Percentiles rank a stretch among this genome's conserved stretches.
phyloP scores from a whole-genome alignment of 2,888 invertebrate species.

The Melanostoma mellinum region DNA sequence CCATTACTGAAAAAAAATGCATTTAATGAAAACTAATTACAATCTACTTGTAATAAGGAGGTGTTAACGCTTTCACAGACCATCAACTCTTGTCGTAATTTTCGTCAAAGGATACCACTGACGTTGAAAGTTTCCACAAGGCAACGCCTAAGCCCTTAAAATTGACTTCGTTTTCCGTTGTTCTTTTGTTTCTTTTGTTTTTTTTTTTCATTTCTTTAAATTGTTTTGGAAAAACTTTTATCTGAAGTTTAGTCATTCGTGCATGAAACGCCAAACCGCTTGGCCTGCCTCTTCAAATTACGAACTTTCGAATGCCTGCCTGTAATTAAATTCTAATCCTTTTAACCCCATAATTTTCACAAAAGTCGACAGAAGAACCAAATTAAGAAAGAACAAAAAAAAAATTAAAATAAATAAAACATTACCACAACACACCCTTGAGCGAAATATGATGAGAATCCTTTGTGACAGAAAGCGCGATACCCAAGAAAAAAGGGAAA shows the following conservation, averaged over 20 bases:
- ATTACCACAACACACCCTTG: conserved; percentile 50
- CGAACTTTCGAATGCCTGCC: conserved; percentile 25
- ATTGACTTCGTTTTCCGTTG: background rate
- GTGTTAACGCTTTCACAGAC: no score
- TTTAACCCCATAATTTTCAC: conserved; percentile 55
- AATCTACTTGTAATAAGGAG: no score
- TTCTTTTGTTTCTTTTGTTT: background rate
- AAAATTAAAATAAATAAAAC: conserved; percentile 26
- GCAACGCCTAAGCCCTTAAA: background rate
- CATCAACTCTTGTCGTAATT: no score
- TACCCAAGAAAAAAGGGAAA: conserved; percentile 38
- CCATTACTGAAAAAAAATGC: no score
- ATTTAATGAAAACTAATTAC: no score
- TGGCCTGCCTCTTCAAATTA: background rate
- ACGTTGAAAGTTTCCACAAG: background rate
- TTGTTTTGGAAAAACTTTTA: conserved; percentile 5
- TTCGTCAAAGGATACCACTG: no score
- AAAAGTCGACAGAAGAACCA: conserved; percentile 26
- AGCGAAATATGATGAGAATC: conserved; percentile 46
- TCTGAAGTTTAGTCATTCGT: conserved; percentile 10
- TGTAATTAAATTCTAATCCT: conserved; percentile 58
- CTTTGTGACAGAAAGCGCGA: conserved; percentile 51
- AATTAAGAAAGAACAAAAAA: conserved; percentile 29
- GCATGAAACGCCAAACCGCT: conserved; percentile 15
- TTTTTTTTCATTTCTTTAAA: background rate